Evolutionary conservation across 2,888 invertebrate species (phyloP).

Genomic region (Caenorhabditis angaria): DNA sequence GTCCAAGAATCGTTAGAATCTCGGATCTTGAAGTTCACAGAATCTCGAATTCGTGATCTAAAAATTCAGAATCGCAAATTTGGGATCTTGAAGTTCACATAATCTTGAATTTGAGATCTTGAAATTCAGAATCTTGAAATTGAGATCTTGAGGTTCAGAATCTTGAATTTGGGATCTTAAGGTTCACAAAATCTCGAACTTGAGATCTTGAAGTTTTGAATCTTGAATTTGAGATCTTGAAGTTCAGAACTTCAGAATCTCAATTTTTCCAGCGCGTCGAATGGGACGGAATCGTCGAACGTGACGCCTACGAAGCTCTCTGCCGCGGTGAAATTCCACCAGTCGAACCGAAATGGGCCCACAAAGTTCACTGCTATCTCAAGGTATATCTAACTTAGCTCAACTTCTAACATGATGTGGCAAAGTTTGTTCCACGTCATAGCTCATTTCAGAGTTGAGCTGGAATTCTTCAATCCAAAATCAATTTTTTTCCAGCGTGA

Average conservation of each 20-base stretch:
- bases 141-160: not conserved
- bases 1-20: too few species aligned
- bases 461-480: too few species aligned
- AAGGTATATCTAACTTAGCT: too few species aligned
- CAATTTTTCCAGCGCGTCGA: constrained; percentile 44
- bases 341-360: constrained; percentile 47
- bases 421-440: too few species aligned
- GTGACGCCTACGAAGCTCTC: constrained; percentile 75
- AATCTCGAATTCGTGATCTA: not conserved
- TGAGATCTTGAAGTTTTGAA: not conserved
- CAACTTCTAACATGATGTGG: too few species aligned
- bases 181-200: not conserved
- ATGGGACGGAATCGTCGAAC: constrained; percentile 73
- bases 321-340: constrained; percentile 71
- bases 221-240: not conserved
- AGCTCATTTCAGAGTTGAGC: too few species aligned
- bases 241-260: not conserved
- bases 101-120: not conserved
- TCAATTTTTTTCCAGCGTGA: constrained; percentile 55
- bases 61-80: not conserved
- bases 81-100: not conserved
- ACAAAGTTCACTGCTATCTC: constrained; percentile 67
- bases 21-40: too few species aligned
- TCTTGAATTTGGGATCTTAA: not conserved
- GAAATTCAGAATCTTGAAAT: not conserved